A percentile compares a stretch with the other conserved stretches of the same genome.
phyloP scores from a whole-genome alignment of 1,140 invertebrate genomes.

The Caenorhabditis brenneri region DNA sequence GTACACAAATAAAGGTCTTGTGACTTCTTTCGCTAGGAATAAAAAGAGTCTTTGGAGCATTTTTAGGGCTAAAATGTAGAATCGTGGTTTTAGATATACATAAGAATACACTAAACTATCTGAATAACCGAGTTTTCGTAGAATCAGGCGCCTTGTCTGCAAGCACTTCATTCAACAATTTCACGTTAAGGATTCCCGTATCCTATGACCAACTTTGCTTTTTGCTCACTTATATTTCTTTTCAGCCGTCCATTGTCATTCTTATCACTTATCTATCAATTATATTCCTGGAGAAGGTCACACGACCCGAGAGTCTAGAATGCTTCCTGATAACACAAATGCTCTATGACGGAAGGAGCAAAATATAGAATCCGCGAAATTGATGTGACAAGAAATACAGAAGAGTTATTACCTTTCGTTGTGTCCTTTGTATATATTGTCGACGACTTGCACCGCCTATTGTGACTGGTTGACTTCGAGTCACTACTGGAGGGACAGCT shows the following conservation, averaged over 20 bases:
- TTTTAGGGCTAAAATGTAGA: no score
- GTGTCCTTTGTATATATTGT: background rate
- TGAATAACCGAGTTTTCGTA: no score
- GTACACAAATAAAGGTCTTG: no score
- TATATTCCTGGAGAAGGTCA: conserved; percentile 18
- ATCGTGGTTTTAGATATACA: no score
- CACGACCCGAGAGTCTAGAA: background rate
- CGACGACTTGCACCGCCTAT: background rate
- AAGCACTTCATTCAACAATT: no score
- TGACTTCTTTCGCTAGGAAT: no score
- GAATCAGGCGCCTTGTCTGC: no score
- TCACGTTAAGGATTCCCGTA: background rate
- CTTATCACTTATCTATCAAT: background rate
- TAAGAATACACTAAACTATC: no score
- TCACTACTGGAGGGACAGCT: background rate
- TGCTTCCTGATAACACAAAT: background rate
- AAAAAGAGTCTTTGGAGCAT: no score
- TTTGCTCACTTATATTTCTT: background rate
- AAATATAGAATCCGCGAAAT: background rate
- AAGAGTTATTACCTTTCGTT: background rate
- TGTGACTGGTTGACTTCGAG: background rate
- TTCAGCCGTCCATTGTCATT: background rate
- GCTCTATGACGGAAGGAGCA: background rate
- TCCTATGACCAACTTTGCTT: background rate
- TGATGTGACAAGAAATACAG: no score